phyloP scores from a whole-genome alignment of 1,140 invertebrate genomes.

The Drosophila prosaltans region DNA sequence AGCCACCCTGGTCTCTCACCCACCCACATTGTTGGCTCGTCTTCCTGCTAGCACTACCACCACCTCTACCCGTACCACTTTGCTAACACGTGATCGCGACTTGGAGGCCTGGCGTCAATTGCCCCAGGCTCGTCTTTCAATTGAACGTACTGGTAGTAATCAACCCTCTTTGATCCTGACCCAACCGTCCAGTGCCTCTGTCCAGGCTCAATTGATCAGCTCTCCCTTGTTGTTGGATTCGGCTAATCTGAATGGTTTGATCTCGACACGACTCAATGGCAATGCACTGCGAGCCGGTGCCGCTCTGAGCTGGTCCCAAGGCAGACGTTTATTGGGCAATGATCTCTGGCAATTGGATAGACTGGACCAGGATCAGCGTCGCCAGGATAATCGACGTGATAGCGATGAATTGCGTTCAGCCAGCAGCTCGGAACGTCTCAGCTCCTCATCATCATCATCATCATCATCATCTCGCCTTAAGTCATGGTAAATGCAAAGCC shows the following conservation, averaged over 20 bases:
- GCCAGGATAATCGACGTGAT: constrained; percentile 36
- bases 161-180: constrained; percentile 61
- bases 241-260: constrained; percentile 58
- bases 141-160: constrained; percentile 56
- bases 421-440: constrained; percentile 28
- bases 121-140: constrained; percentile 56
- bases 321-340: constrained; percentile 54
- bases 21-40: constrained; percentile 68
- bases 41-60: constrained; percentile 23
- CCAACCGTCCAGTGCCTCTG: constrained; percentile 73
- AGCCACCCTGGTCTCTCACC: constrained; percentile 71
- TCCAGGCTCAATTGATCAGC: constrained; percentile 74
- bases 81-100: constrained; percentile 59
- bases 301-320: constrained; percentile 61
- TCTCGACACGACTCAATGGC: constrained; percentile 68
- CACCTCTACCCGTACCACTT: constrained; percentile 34
- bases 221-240: constrained; percentile 63
- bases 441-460: constrained; percentile 1
- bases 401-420: constrained; percentile 45
- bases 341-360: constrained; percentile 66
- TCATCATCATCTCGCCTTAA: constrained; percentile 21
- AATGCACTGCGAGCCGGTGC: constrained; percentile 53
- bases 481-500: constrained; percentile 44
- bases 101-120: constrained; percentile 69
- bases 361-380: constrained; percentile 35